Evolutionary conservation across 2,888 invertebrate genomes (phyloP).

Genomic region (Tetrapedia diversipes): DNA sequence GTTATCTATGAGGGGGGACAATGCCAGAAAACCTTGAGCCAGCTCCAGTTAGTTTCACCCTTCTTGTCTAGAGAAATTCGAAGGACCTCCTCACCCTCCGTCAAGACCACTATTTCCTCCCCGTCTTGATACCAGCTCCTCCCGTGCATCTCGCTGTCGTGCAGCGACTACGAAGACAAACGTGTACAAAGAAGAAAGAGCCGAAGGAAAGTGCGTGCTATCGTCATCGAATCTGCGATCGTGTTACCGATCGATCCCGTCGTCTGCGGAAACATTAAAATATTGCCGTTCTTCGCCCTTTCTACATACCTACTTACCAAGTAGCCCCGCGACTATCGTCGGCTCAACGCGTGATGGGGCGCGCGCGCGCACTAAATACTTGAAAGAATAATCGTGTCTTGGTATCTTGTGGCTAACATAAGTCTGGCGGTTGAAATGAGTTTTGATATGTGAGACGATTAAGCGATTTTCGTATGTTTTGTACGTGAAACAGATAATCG

Average conservation of each 20-base stretch:
- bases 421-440: conserved; percentile 5
- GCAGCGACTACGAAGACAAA: conserved; percentile 71
- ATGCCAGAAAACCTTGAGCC: conserved; percentile 85
- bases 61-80: conserved; percentile 87
- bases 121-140: conserved; percentile 86
- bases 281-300: not conserved
- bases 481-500: conserved; percentile 16
- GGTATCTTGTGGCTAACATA: too few species aligned
- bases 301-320: conserved; percentile 37
- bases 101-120: conserved; percentile 85
- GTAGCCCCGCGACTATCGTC: not conserved
- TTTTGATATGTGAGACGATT: conserved; percentile 18
- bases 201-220: conserved; percentile 29
- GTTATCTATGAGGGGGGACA: conserved; percentile 52
- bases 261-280: not conserved
- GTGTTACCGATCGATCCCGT: conserved; percentile 4
- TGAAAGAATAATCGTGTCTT: too few species aligned
- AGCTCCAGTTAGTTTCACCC: conserved; percentile 87
- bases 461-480: conserved; percentile 25
- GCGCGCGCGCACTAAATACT: too few species aligned
- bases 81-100: conserved; percentile 86
- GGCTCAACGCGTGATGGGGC: not conserved
- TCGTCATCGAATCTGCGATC: not conserved
- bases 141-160: conserved; percentile 75
- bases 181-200: conserved; percentile 54